These are phyloP conservation scores for Peromyscus eremicus DNA, from an alignment of 2,797 vertebrate genomes.

Conservation along the genomic window DNA sequence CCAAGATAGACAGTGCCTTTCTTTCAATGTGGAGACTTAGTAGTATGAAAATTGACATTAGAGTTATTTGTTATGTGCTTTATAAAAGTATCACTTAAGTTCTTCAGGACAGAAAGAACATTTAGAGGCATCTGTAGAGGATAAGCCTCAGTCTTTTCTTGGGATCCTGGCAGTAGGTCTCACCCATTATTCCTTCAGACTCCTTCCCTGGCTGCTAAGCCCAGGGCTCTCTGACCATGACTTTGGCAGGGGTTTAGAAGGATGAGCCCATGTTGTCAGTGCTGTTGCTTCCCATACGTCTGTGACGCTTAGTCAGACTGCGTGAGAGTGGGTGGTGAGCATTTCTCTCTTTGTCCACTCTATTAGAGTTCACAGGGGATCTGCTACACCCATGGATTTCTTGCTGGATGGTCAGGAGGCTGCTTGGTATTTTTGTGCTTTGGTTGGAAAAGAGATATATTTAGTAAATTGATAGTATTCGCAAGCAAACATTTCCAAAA, in stretches of 20 bases:
- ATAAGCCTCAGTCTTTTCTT: background rate
- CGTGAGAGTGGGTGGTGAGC: background rate
- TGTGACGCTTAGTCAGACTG: background rate
- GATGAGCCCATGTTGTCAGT: background rate
- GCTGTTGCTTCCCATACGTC: background rate
- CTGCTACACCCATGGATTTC: background rate
- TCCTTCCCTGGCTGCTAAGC: background rate
- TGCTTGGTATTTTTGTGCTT: background rate
- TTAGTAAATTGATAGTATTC: background rate
- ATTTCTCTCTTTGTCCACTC: background rate
- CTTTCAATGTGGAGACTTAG: background rate
- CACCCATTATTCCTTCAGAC: background rate
- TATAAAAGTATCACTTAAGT: constrained; percentile 6
- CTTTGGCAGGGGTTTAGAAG: background rate
- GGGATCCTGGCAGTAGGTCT: background rate
- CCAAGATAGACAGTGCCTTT: background rate
- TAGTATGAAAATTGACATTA: background rate
- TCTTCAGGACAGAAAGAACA: background rate
- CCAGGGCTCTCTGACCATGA: background rate
- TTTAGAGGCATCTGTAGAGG: accelerated
- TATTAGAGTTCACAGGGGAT: background rate
- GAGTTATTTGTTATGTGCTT: background rate
- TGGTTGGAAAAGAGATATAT: background rate
- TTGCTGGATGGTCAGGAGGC: background rate
- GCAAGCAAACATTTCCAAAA: background rate